Base-by-base conservation (phyloP, 2,113 vertebrate species). In the Sinocyclocheilus anophthalmus region DNA sequence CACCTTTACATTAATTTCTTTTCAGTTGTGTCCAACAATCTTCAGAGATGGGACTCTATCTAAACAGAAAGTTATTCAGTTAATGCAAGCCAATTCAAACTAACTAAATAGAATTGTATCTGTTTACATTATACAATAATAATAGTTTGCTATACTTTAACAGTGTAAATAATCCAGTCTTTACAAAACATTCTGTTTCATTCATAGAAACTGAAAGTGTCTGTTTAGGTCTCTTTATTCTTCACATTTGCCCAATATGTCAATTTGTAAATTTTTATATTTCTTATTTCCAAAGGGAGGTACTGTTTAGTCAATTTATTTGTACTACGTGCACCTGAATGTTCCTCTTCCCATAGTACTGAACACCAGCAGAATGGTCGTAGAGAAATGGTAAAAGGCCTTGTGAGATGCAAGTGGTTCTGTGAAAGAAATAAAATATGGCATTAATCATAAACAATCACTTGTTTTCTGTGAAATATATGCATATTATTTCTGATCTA, bases 1-100 rank as follows among this genome's bases (percentile, higher is more conserved):
- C 87, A 87, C 61, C 69, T 84, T 88, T 86, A 37, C 42, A 76
- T 81, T 87, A 5, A 76, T 88, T 87, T 85, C 73, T 90, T 86
- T 93, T 93, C 86, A 90, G 83, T 65, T 81, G 76, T 89, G 81
- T 76, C n/a, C 86, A 72, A 89, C 93, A 91, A 93, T 93, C 90
- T 93, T 95, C 92, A 91, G 90, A 78, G 50, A 76, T 48, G 50
- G 26, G 33, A 76, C 14, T 73, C 8, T 37, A 24, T 83, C 13
- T 53, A 3, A 84, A 57, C 59, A 86, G 59, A 65, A 79, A 59
- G 76, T 57, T 84, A 37, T 70, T 84, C 45, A 86, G 73, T 53
- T 84, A 86, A 55, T 84, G 72, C 55, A 83, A 80, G 63, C 37
- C 37, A 13, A n/a, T 53, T 83, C 69, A 24, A 70, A 85, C 79